Evolutionary conservation across 2,888 invertebrate genomes (phyloP), one percentile per base, ranked within the genome.

Genomic region (Diplolepis rosae): DNA sequence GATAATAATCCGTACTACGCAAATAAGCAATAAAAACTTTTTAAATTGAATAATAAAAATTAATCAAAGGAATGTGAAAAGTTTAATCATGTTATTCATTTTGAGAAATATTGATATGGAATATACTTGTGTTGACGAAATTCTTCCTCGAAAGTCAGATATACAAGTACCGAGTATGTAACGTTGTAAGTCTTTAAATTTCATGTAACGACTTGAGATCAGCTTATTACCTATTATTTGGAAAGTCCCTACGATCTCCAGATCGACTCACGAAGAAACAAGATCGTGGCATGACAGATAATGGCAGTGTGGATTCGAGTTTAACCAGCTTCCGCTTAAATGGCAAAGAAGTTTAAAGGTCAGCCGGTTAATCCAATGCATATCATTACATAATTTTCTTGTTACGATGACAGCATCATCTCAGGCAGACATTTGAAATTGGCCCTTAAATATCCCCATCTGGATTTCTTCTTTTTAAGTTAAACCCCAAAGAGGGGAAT

Each of bases 291-390:
- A 72, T 42, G 68, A 72, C 67, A 66, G 66, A 70, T 72, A 76
- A 76, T 67, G 65, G 54, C 72, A 67, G 42, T 61, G 65, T 69
- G 72, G 75, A 72, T 68, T 77, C 70, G 66, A 72, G 69, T 70
- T 68, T 70, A 73, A 69, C 69, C 70, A 74, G 77, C 68, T 73
- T 77, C 70, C 68, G 68, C 70, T 72, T 73, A 73, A 78, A 77
- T 65, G 54, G 51, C 71, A 56, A 66, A 66, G 66, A 66, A 68
- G 65, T 65, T 68, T 65, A 78, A 77, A 79, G 80, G 79, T 79
- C 74, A 54, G 35, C 67, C 52, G 74, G 69, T 67, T 72, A 66
- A 71, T 68, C 48, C 48, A 69, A 61, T 50, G 56, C 22, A 68
- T 30, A 50, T 45, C 65, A 28, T 24, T 52, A 69, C 68, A 73